Evolutionary conservation across 2,797 vertebrate species (phyloP).

Genomic region (Eurystomus glaucurus): DNA sequence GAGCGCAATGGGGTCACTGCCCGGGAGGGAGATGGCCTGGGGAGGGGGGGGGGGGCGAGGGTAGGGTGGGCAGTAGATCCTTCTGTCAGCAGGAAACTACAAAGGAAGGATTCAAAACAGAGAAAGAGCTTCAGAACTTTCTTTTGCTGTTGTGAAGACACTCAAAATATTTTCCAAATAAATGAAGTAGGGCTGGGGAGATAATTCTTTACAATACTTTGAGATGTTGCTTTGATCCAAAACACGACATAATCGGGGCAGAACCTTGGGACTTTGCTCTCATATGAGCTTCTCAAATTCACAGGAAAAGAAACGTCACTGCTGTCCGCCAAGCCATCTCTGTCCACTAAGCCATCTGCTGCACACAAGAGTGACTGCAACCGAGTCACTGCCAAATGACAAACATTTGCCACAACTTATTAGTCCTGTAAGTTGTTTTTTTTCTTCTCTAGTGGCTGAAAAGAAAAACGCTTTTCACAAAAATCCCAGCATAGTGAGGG

Average conservation of each 20-base stretch:
- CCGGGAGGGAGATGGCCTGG: rapidly evolving
- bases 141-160: neutral
- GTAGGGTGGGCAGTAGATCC: neutral
- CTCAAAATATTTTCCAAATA: slow-evolving; percentile 3
- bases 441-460: neutral
- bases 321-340: neutral
- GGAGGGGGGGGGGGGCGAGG: too few species aligned
- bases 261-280: neutral
- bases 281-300: neutral
- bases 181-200: neutral
- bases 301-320: neutral
- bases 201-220: neutral
- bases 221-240: neutral
- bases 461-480: neutral
- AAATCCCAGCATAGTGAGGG: neutral
- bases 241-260: rapidly evolving
- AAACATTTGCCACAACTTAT: neutral
- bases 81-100: neutral
- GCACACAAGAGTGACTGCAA: neutral
- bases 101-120: neutral
- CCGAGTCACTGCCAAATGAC: neutral
- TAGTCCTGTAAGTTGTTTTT: neutral
- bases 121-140: neutral
- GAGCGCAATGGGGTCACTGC: neutral
- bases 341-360: neutral